A percentile compares a stretch with the other conserved stretches of the same genome.
Conservation (phyloP, 2,888 invertebrate genomes). For the Himalopsyche anomala region DNA sequence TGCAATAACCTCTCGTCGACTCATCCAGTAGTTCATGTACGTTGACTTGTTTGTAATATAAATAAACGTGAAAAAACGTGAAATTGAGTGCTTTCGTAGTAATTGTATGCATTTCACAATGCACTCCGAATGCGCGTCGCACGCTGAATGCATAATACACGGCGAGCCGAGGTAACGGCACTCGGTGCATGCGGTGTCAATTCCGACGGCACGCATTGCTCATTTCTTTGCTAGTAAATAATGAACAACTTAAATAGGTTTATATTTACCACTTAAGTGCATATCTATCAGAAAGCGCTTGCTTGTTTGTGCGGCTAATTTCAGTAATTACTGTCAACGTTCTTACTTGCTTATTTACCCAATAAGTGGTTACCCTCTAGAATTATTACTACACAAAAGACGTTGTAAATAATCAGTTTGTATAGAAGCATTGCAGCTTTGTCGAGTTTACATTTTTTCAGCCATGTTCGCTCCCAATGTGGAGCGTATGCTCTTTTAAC, state of each 20-base stretch:
- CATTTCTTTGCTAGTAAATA: not conserved
- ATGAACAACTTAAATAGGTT: not conserved
- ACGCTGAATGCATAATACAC: not conserved
- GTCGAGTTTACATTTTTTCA: too few species aligned
- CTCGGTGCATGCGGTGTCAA: not conserved
- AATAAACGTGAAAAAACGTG: too few species aligned
- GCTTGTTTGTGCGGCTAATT: not conserved
- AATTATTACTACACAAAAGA: too few species aligned
- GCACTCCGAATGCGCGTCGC: not conserved
- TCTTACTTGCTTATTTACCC: not conserved
- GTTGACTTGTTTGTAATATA: too few species aligned
- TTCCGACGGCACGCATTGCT: not conserved
- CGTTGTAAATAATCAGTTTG: too few species aligned
- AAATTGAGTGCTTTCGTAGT: too few species aligned
- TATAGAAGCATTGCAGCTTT: too few species aligned
- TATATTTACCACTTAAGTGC: slow-evolving; percentile 2
- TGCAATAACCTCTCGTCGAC: too few species aligned
- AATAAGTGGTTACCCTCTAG: too few species aligned
- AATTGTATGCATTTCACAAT: slow-evolving; percentile 11
- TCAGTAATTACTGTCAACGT: not conserved
- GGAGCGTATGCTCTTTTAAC: too few species aligned
- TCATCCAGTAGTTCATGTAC: too few species aligned
- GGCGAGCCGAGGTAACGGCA: not conserved
- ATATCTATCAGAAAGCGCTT: not conserved
- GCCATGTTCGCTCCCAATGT: too few species aligned